Percentiles rank a stretch among this genome's conserved stretches.
phyloP scores from a whole-genome alignment of 2,888 invertebrate species.

The Antheraea yamamai region DNA sequence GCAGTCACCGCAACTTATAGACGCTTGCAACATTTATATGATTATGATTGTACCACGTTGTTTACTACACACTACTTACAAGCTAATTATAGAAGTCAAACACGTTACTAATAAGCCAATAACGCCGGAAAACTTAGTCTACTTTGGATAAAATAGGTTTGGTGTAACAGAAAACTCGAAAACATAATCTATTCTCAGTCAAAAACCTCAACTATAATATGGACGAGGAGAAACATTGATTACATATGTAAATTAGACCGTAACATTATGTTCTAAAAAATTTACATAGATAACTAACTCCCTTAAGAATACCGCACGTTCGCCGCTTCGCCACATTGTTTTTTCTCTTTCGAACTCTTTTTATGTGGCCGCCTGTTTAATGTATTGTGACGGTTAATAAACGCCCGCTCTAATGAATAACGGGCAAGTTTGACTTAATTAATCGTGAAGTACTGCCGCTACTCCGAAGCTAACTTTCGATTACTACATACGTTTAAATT shows the following conservation, averaged over 20 bases:
- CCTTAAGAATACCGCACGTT: conserved; percentile 9
- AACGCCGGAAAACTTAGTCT: not conserved
- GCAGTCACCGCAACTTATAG: too few relatives aligned
- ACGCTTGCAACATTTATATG: too few relatives aligned
- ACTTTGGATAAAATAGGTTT: not conserved
- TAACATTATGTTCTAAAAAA: conserved; percentile 17
- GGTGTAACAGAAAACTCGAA: not conserved
- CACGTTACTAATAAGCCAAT: not conserved
- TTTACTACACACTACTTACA: not conserved
- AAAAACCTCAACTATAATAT: not conserved
- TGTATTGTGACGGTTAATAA: conserved; percentile 76
- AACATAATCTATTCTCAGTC: not conserved
- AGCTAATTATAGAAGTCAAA: not conserved
- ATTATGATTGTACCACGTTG: too few relatives aligned
- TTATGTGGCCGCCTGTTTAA: conserved; percentile 59
- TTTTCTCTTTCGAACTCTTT: conserved; percentile 30
- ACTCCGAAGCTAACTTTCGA: conserved; percentile 44
- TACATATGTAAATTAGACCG: conserved; percentile 7
- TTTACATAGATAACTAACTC: conserved; percentile 13
- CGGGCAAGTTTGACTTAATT: conserved; percentile 67
- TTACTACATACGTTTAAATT: conserved; percentile 34
- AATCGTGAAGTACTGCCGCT: conserved; percentile 61
- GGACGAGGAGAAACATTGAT: not conserved
- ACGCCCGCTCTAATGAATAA: conserved; percentile 68
- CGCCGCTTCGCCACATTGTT: conserved; percentile 29